Conservation (phyloP, 2,888 invertebrate species). For the Hyles lineata region DNA sequence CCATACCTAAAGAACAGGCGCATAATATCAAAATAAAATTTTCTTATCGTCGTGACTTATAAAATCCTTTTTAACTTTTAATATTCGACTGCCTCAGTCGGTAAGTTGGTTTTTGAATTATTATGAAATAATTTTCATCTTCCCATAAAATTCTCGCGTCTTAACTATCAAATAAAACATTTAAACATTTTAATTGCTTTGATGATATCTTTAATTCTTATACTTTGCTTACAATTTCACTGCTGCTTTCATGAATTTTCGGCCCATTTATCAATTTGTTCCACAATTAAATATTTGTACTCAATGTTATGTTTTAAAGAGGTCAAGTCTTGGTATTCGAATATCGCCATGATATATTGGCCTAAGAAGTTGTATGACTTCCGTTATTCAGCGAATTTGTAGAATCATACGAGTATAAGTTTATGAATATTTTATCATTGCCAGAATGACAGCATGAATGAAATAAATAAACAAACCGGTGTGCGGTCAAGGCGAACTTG, state of each 20-base stretch:
- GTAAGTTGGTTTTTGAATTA: background rate
- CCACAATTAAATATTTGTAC: background rate
- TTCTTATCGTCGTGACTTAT: background rate
- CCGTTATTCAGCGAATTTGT: slow-evolving; percentile 40
- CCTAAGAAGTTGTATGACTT: slow-evolving; percentile 35
- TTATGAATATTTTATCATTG: slow-evolving; percentile 49
- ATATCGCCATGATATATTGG: background rate
- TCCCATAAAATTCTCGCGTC: background rate
- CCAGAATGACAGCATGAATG: slow-evolving; percentile 64
- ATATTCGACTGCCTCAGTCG: background rate
- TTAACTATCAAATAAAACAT: background rate
- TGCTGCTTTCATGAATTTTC: background rate
- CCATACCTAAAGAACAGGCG: slow-evolving; percentile 26
- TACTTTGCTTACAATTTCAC: background rate
- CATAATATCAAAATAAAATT: background rate
- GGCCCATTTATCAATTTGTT: background rate
- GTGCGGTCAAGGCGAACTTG: slow-evolving; percentile 77
- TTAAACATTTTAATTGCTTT: background rate
- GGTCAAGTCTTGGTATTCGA: background rate
- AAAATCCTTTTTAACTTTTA: background rate
- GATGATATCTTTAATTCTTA: background rate
- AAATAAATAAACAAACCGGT: slow-evolving; percentile 59
- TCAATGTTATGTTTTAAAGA: background rate
- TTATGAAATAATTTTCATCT: background rate
- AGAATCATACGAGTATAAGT: slow-evolving; percentile 39